phyloP scores from a whole-genome alignment of 2,888 invertebrate genomes.

The Drosophila mayaguana region DNA sequence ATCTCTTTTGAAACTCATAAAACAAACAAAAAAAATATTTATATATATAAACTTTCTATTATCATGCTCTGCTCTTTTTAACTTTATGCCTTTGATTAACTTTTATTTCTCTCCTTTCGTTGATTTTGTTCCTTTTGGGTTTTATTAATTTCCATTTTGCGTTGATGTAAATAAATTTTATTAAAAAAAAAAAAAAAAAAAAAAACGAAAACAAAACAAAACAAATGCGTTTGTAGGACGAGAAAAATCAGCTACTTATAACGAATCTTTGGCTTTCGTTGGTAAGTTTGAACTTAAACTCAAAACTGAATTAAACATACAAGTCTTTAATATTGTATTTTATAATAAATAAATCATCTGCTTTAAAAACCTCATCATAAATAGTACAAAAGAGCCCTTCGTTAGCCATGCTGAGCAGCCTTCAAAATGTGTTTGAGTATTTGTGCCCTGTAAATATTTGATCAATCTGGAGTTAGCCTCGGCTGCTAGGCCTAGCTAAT shows the following conservation, averaged over 20 bases:
- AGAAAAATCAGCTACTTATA: slow-evolving; percentile 98
- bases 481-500: slow-evolving; percentile 41
- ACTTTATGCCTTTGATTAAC: slow-evolving; percentile 87
- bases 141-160: slow-evolving; percentile 29
- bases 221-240: slow-evolving; percentile 89
- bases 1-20: slow-evolving; percentile 69
- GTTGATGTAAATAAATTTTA: slow-evolving; percentile 58
- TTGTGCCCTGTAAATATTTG: neutral
- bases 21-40: slow-evolving; percentile 58
- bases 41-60: slow-evolving; percentile 71
- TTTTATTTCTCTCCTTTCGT: slow-evolving; percentile 45
- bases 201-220: slow-evolving; percentile 17
- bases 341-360: slow-evolving; percentile 66
- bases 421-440: slow-evolving; percentile 1
- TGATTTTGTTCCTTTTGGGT: slow-evolving; percentile 12
- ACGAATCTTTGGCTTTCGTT: slow-evolving; percentile 98
- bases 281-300: slow-evolving; percentile 90
- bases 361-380: slow-evolving; percentile 67
- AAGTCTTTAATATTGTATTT: slow-evolving; percentile 58
- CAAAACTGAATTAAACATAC: slow-evolving; percentile 53
- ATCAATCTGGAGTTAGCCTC: slow-evolving; percentile 29
- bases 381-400: slow-evolving; percentile 38
- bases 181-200: slow-evolving; percentile 42
- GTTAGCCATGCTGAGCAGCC: slow-evolving; percentile 41
- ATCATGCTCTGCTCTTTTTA: slow-evolving; percentile 86